Evolutionary conservation across 2,888 invertebrate genomes (phyloP).

Genomic region (Tenthredo livida): DNA sequence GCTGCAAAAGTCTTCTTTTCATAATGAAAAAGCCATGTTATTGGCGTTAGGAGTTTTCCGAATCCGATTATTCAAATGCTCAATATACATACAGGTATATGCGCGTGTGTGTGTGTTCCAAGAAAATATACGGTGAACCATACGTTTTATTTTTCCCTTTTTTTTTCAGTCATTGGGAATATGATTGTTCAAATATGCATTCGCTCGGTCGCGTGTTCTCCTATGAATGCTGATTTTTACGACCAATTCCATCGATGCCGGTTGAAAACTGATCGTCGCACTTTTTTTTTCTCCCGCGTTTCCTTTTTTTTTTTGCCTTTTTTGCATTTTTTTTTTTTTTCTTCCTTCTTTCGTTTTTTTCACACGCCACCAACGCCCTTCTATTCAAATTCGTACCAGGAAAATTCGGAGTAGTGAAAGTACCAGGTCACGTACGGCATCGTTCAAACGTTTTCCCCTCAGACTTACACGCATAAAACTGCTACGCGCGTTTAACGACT

Average conservation of each 20-base stretch:
- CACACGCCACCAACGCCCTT: not conserved
- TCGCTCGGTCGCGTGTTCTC: conserved; percentile 27
- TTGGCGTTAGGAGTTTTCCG: not conserved
- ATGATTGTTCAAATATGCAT: conserved; percentile 42
- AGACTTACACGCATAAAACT: conserved; percentile 23
- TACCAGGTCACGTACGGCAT: conserved; percentile 37
- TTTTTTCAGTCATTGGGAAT: not conserved
- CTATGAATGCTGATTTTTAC: conserved; percentile 51
- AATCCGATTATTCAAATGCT: not conserved
- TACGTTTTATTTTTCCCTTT: not conserved
- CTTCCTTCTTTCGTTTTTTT: conserved; percentile 2
- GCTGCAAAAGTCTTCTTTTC: not conserved
- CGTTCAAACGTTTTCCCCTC: conserved; percentile 19
- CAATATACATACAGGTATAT: not conserved
- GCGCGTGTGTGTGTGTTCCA: too few species aligned
- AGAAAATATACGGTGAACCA: not conserved
- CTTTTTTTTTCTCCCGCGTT: not conserved
- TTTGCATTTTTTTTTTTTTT: not conserved
- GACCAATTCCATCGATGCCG: conserved; percentile 47
- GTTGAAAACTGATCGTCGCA: conserved; percentile 44
- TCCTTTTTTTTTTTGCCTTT: not conserved
- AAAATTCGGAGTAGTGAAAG: conserved; percentile 33
- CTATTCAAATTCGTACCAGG: conserved; percentile 35
- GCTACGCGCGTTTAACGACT: conserved; percentile 25
- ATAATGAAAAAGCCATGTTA: not conserved